Evolutionary conservation across 2,113 vertebrate species (phyloP).

Genomic region (Lepidothrix coronata): DNA sequence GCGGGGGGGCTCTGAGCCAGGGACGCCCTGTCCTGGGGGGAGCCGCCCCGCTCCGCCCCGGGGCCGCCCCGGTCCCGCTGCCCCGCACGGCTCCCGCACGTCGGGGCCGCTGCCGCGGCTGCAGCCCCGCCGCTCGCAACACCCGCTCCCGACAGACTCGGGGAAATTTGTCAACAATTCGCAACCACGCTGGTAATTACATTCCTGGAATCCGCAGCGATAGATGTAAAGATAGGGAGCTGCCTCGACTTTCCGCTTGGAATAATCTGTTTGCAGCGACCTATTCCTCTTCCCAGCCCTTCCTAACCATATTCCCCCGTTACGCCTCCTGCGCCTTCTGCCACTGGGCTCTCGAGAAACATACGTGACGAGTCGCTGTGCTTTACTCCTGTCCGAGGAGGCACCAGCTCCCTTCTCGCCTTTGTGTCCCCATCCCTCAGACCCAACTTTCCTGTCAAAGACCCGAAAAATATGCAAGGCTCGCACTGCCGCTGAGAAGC

Average conservation of each 20-base stretch:
- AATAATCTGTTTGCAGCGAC: neutral
- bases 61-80: neutral
- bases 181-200: conserved; percentile 36
- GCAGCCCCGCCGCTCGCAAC: neutral
- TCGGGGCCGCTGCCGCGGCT: neutral
- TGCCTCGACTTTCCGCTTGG: conserved; percentile 39
- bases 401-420: conserved; percentile 32
- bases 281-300: neutral
- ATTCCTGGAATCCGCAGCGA: conserved; percentile 38
- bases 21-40: neutral
- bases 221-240: conserved; percentile 58
- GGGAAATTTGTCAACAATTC: conserved; percentile 57
- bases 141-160: neutral
- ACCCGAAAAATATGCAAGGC: conserved; percentile 66
- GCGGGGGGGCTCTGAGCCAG: neutral
- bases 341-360: neutral
- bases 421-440: conserved; percentile 6
- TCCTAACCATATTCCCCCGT: neutral
- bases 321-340: neutral
- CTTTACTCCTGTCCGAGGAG: conserved; percentile 21
- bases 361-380: neutral
- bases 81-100: neutral
- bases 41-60: neutral
- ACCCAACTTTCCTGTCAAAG: conserved; percentile 55
- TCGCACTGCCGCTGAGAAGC: conserved; percentile 62